Conservation (phyloP, 2,888 invertebrate genomes). For the Tetragonula carbonaria region DNA sequence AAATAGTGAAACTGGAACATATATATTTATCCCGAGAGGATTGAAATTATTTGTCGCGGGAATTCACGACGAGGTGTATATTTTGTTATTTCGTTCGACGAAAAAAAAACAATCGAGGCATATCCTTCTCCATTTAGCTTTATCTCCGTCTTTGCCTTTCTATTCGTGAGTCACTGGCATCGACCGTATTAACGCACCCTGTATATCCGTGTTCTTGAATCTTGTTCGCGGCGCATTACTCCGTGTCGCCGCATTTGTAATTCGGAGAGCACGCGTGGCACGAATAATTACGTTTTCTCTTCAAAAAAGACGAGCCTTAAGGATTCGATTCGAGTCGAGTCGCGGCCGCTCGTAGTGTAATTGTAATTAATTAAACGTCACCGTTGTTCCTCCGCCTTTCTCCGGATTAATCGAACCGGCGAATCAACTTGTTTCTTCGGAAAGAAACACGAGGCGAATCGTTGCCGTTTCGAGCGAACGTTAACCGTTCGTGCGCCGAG, state of each 20-base stretch:
- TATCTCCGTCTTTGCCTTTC: neutral
- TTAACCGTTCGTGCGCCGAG: neutral
- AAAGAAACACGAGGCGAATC: neutral
- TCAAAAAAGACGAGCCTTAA: neutral
- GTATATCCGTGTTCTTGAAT: constrained; percentile 38
- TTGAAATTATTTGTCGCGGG: too few relatives aligned
- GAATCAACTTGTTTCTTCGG: neutral
- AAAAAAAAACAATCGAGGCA: neutral
- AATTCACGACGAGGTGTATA: too few relatives aligned
- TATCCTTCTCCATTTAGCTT: neutral
- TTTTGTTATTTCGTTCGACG: too few relatives aligned
- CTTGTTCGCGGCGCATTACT: constrained; percentile 39
- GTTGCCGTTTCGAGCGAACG: neutral
- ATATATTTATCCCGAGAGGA: too few relatives aligned
- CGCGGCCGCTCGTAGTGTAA: neutral
- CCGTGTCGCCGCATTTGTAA: constrained; percentile 38
- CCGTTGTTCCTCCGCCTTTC: neutral
- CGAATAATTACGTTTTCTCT: neutral
- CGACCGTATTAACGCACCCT: constrained; percentile 23
- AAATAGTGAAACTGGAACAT: too few relatives aligned
- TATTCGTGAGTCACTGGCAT: neutral
- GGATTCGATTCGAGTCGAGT: neutral
- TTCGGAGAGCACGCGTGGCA: neutral
- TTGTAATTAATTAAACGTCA: constrained; percentile 29
- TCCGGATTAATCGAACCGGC: constrained; percentile 1